phyloP scores from a whole-genome alignment of 2,888 invertebrate species.

The Drosophila pegasa region DNA sequence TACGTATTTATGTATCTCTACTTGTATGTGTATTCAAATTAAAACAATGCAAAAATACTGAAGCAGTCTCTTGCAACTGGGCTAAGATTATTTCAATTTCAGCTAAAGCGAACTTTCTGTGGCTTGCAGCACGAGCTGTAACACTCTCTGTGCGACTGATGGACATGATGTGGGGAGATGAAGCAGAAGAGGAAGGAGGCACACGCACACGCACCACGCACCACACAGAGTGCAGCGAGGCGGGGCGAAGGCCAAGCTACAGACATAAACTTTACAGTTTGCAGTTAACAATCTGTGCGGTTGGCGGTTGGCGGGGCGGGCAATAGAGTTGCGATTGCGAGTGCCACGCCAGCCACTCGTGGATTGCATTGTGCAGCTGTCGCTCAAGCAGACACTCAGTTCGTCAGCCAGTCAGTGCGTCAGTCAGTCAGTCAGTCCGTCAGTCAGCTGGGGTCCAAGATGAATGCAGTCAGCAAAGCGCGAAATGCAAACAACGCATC shows the following conservation, averaged over 20 bases:
- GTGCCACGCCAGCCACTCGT: constrained; percentile 31
- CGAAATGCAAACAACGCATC: constrained; percentile 54
- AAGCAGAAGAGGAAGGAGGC: background rate
- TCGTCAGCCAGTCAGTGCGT: constrained; percentile 20
- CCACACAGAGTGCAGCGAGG: constrained; percentile 30
- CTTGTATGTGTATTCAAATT: constrained; percentile 45
- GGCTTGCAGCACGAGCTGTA: constrained; percentile 28
- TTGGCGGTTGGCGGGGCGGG: constrained; percentile 14
- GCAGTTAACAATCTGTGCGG: constrained; percentile 32
- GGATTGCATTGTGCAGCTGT: constrained; percentile 60
- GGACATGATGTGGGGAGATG: constrained; percentile 42
- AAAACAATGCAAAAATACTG: constrained; percentile 34
- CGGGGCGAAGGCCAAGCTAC: constrained; percentile 43
- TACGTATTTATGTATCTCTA: constrained; percentile 23
- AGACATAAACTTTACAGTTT: constrained; percentile 64
- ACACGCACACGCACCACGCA: constrained; percentile 15
- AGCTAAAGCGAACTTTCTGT: constrained; percentile 31
- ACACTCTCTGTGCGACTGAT: constrained; percentile 60
- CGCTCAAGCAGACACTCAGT: constrained; percentile 46
- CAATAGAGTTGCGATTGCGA: constrained; percentile 53
- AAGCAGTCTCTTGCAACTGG: constrained; percentile 37
- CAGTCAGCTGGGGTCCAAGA: constrained; percentile 20
- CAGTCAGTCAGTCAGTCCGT: constrained; percentile 9
- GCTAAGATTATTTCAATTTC: constrained; percentile 41
- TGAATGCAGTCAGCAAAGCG: constrained; percentile 50